Percentiles rank a stretch among this genome's conserved stretches.
phyloP scores from a whole-genome alignment of 2,888 invertebrate genomes.

The Troglohyphantes excavatus region DNA sequence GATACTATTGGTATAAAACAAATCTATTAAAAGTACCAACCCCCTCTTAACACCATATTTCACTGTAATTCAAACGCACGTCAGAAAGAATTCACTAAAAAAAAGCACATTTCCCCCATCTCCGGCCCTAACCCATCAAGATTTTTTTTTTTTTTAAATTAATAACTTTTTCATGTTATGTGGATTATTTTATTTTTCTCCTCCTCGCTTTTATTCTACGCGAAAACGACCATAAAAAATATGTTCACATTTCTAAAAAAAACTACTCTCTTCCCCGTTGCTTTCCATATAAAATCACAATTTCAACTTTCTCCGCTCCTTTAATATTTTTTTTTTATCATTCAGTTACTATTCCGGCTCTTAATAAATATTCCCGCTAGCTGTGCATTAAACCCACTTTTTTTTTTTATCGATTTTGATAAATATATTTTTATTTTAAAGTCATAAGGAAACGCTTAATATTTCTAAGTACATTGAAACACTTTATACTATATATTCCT shows the following conservation, averaged over 20 bases:
- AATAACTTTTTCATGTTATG: constrained; percentile 38
- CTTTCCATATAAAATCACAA: too few relatives aligned
- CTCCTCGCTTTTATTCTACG: constrained; percentile 34
- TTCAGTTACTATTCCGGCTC: constrained; percentile 25
- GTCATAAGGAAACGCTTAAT: background rate
- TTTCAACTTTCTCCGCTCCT: constrained; percentile 28
- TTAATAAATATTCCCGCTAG: background rate
- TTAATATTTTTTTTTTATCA: constrained; percentile 52
- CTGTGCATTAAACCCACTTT: background rate
- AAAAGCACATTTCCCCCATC: too few relatives aligned
- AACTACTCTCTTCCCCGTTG: constrained; percentile 22
- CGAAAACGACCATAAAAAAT: too few relatives aligned
- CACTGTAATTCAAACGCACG: too few relatives aligned
- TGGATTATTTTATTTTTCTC: constrained; percentile 15
- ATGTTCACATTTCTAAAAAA: too few relatives aligned
- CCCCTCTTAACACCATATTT: too few relatives aligned
- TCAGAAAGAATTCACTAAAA: too few relatives aligned
- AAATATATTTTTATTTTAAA: background rate
- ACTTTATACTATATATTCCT: constrained; percentile 70
- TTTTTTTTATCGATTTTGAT: constrained; percentile 2
- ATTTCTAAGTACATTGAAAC: constrained; percentile 41
- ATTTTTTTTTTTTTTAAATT: too few relatives aligned
- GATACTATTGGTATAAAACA: too few relatives aligned
- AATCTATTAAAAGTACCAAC: too few relatives aligned
- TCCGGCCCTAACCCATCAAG: too few relatives aligned